phyloP scores from a whole-genome alignment of 2,113 vertebrate species.

The Suncus etruscus region DNA sequence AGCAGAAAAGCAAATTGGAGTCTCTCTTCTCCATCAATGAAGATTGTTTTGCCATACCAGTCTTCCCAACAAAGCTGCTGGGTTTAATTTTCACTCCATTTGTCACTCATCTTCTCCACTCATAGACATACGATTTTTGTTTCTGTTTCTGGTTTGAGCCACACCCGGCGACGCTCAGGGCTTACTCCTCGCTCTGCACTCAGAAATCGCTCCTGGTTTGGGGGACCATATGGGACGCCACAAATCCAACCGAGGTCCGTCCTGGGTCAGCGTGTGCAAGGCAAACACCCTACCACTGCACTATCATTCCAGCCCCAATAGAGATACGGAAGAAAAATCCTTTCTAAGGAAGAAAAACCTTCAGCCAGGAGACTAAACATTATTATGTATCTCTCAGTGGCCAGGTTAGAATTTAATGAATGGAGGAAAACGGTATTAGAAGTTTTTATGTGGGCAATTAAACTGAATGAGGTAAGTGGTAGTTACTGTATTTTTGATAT shows the following conservation, averaged over 20 bases:
- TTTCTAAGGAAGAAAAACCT: not conserved
- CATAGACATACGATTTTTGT: not conserved
- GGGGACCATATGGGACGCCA: too few species aligned
- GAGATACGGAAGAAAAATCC: constrained; percentile 14
- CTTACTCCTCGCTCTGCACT: too few species aligned
- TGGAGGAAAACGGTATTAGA: constrained; percentile 12
- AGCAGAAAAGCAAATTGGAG: not conserved
- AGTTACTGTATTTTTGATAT: not conserved
- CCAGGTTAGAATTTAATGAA: constrained; percentile 25
- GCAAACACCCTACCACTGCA: too few species aligned
- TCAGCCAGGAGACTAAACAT: not conserved
- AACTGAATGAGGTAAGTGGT: not conserved
- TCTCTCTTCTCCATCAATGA: constrained; percentile 3
- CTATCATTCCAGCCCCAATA: too few species aligned
- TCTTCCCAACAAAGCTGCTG: constrained; percentile 23
- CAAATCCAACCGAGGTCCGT: too few species aligned
- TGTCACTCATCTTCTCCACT: constrained; percentile 31
- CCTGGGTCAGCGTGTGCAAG: too few species aligned
- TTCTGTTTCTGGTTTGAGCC: too few species aligned
- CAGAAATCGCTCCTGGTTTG: too few species aligned
- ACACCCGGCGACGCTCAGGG: too few species aligned
- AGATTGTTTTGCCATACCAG: constrained; percentile 31
- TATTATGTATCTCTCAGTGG: not conserved
- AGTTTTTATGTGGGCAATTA: constrained; percentile 14
- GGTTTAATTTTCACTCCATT: constrained; percentile 22